Base-by-base conservation (phyloP, 2,888 invertebrate genomes). In the Galeopsomyia nigrocyanea region DNA sequence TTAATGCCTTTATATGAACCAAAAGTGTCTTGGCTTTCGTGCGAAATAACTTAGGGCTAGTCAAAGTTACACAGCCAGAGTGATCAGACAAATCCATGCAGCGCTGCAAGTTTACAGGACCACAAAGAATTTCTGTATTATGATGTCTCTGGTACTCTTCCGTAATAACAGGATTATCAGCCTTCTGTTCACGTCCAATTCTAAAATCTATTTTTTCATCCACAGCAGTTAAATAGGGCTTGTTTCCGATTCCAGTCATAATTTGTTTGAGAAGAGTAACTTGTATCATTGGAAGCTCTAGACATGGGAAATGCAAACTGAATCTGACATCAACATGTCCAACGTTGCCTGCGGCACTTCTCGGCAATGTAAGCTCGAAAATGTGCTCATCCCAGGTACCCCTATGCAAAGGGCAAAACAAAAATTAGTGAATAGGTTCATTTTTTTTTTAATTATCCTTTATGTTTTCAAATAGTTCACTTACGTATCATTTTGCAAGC, bases 341-440 rank as follows among this genome's bases (percentile, higher is more conserved):
- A 68, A 97, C 88, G 49, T 91, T 91, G 67, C 84, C 84, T 9
- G 82, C 79, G 2, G 92, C 91, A 62, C 92, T 92, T 77, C 93
- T 91, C 0, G 96, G 95, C 67, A 97, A 85, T 0, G 95, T 95
- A 9, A 97, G 88, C 85, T 97, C 97, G 80, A 97, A 92, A 31
- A 97, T 91, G 81, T 97, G 97, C 83, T 97, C 97, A 82, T 96
- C 95, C 95, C 95, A 96, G 0, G 96, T 95, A 22, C 94, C 91
- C 64, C 83, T 82, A 67, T 5, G 61, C 10, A 16, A 31, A 31
- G 7, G 7, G 7, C 7, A 31, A 71, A 46, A 49, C 39, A 19
- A 17, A n/a, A 57, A n/a, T 16, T 17, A 21, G 50, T 56, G 1
- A 63, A 26, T 55, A 2, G 1, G 0, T n/a, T n/a, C n/a, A 56